Percentiles rank a stretch among this genome's conserved stretches.
phyloP scores from a whole-genome alignment of 2,113 vertebrate genomes.

The Antennarius striatus region DNA sequence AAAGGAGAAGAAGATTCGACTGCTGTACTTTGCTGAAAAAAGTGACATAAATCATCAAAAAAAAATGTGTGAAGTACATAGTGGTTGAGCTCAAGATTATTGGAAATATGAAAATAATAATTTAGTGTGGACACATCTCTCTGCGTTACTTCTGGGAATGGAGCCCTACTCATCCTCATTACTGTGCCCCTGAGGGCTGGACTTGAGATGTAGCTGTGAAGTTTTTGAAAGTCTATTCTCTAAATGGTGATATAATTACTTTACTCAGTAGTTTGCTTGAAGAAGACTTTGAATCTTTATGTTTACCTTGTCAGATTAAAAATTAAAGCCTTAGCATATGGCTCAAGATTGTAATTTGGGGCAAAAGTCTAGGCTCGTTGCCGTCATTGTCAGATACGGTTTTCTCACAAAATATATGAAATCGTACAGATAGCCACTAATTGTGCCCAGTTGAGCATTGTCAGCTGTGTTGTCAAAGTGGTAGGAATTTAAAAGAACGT shows the following conservation, averaged over 20 bases:
- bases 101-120: background rate
- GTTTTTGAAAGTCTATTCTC: background rate
- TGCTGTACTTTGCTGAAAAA: too few relatives aligned
- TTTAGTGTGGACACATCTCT: conserved; percentile 9
- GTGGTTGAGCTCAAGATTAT: too few relatives aligned
- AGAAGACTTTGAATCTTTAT: conserved; percentile 32
- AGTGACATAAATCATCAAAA: too few relatives aligned
- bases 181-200: background rate
- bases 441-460: conserved; percentile 28
- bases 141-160: conserved; percentile 8
- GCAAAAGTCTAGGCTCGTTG: background rate
- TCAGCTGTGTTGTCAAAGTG: conserved; percentile 39
- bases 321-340: conserved; percentile 24
- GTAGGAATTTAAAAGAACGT: conserved; percentile 33
- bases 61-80: too few relatives aligned
- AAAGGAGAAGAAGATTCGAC: too few relatives aligned
- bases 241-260: conserved; percentile 22
- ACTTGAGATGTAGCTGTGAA: background rate
- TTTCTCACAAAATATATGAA: conserved; percentile 27
- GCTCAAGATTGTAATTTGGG: background rate
- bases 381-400: conserved; percentile 24
- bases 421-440: conserved; percentile 25
- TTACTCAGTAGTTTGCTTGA: conserved; percentile 34
- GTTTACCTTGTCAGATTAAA: conserved; percentile 17
- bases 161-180: conserved; percentile 15